Conservation (phyloP, 2,797 vertebrate species). For the Protonibea diacanthus region DNA sequence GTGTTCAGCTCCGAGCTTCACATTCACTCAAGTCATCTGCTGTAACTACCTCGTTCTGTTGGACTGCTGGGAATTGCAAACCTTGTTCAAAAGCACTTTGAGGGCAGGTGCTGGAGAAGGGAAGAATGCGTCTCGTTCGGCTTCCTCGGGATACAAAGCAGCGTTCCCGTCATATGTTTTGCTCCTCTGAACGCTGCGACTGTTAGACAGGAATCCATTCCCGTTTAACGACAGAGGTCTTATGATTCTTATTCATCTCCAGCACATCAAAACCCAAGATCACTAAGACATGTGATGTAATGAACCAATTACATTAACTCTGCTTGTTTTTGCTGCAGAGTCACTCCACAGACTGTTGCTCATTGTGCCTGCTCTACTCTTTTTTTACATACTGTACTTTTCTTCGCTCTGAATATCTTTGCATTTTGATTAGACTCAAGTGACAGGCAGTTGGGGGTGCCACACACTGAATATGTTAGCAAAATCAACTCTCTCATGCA, state of each 20-base stretch:
- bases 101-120: slow-evolving; percentile 12
- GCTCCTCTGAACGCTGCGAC: slow-evolving; percentile 18
- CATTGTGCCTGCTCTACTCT: slow-evolving; percentile 30
- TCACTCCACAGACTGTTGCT: slow-evolving; percentile 34
- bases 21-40: neutral
- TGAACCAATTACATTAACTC: slow-evolving; percentile 61
- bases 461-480: slow-evolving; percentile 46
- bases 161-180: slow-evolving; percentile 20
- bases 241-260: slow-evolving; percentile 68
- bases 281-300: slow-evolving; percentile 63
- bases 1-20: slow-evolving; percentile 6
- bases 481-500: slow-evolving; percentile 40
- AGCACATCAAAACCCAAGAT: slow-evolving; percentile 50
- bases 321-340: slow-evolving; percentile 52
- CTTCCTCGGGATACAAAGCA: slow-evolving; percentile 28
- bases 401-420: slow-evolving; percentile 61
- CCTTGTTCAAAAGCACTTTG: slow-evolving; percentile 32
- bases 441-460: slow-evolving; percentile 35
- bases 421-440: slow-evolving; percentile 58
- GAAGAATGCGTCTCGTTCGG: slow-evolving; percentile 1
- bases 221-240: slow-evolving; percentile 45
- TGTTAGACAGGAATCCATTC: slow-evolving; percentile 14
- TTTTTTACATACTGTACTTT: slow-evolving; percentile 57
- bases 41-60: neutral
- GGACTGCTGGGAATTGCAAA: slow-evolving; percentile 28